Percentiles rank a stretch among this genome's conserved stretches.
Evolutionary conservation across 64 coral and sea anemone species (phyloP).

Genomic region (Montipora sp.): DNA sequence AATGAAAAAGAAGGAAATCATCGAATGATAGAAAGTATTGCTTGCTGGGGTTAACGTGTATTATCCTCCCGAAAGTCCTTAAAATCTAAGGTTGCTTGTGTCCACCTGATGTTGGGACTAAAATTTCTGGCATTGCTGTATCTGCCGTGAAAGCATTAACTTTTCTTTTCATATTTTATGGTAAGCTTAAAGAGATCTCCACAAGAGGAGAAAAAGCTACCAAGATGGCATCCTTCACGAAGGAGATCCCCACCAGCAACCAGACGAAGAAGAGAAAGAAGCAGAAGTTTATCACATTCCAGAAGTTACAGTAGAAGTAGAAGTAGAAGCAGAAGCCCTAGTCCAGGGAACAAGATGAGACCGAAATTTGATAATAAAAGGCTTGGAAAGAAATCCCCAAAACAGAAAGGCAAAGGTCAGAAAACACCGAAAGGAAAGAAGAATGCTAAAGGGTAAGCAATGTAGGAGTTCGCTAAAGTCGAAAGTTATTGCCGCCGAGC

Average conservation of each 20-base stretch:
- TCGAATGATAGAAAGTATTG: no score
- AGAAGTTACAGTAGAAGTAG: constrained; percentile 46
- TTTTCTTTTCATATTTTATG: no score
- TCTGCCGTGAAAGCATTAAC: no score
- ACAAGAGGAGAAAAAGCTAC: constrained; percentile 49
- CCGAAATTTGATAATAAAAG: constrained; percentile 40
- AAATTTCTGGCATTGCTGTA: no score
- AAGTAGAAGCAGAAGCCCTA: constrained; percentile 57
- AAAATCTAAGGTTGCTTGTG: no score
- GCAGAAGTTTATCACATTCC: constrained; percentile 59
- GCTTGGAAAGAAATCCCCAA: constrained; percentile 40
- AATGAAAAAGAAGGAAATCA: no score
- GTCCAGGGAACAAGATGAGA: constrained; percentile 57
- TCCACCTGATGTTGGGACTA: no score
- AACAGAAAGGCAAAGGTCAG: constrained; percentile 46
- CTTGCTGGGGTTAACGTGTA: no score
- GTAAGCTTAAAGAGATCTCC: constrained; percentile 23
- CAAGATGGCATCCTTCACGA: constrained; percentile 83
- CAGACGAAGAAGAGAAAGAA: constrained; percentile 68
- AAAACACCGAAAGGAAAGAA: constrained; percentile 28
- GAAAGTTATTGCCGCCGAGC: no score
- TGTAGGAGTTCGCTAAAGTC: no score
- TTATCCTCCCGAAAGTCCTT: no score
- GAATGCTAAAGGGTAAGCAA: constrained; percentile 30
- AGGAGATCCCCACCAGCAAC: constrained; percentile 61